Conservation (phyloP, 1,140 invertebrate species). For the Camponotus floridanus region DNA sequence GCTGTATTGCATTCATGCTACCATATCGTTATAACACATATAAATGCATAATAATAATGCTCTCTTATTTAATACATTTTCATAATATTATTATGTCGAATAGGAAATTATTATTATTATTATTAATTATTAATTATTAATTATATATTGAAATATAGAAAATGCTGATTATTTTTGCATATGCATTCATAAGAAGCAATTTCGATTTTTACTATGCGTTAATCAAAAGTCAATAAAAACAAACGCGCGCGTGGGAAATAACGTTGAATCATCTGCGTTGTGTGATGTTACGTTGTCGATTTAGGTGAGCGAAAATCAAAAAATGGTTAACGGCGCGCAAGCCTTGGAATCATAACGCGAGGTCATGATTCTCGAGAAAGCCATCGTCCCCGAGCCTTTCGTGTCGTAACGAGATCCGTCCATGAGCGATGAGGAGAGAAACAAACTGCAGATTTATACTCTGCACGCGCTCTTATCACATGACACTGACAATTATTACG, state of each 20-base stretch:
- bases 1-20: too few relatives aligned
- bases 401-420: conserved; percentile 53
- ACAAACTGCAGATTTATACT: conserved; percentile 16
- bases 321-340: conserved; percentile 3
- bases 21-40: background rate
- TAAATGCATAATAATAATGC: background rate
- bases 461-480: background rate
- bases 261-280: background rate
- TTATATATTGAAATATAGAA: background rate
- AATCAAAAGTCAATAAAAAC: too few relatives aligned
- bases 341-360: conserved; percentile 32
- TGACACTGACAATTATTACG: conserved; percentile 15
- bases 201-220: background rate
- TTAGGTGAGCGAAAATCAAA: conserved; percentile 34
- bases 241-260: background rate
- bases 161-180: background rate
- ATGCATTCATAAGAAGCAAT: background rate
- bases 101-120: too few relatives aligned
- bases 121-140: too few relatives aligned
- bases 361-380: conserved; percentile 55
- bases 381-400: conserved; percentile 44
- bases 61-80: background rate
- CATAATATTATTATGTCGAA: background rate
- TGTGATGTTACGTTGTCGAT: background rate
- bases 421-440: conserved; percentile 51